phyloP scores from a whole-genome alignment of 2,113 vertebrate species.

The Ascaphus truei region DNA sequence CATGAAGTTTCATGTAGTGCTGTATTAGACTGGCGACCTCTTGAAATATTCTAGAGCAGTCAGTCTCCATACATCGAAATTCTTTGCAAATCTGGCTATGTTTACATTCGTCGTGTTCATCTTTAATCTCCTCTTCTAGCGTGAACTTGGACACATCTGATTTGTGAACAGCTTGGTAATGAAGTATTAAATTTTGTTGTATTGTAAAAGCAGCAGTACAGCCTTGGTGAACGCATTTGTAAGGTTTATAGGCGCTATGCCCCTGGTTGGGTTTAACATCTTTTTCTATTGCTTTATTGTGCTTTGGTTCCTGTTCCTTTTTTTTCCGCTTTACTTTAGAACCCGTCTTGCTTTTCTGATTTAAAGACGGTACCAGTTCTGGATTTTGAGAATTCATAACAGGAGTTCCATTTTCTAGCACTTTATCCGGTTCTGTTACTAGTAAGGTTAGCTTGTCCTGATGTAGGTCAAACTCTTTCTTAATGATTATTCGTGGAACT shows the following conservation, averaged over 20 bases:
- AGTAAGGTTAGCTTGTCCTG: conserved; percentile 37
- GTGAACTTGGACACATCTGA: conserved; percentile 79
- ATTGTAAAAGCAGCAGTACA: conserved; percentile 92
- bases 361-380: conserved; percentile 37
- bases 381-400: conserved; percentile 37
- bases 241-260: conserved; percentile 81
- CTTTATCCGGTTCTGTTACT: conserved; percentile 57
- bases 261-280: conserved; percentile 56
- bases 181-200: conserved; percentile 93
- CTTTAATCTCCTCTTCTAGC: conserved; percentile 71
- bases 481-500: conserved; percentile 40
- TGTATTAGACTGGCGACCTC: conserved; percentile 82
- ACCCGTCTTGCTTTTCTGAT: conserved; percentile 48
- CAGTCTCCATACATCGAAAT: conserved; percentile 86
- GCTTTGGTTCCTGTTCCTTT: conserved; percentile 71
- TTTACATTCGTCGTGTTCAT: conserved; percentile 55
- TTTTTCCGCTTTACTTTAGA: conserved; percentile 53
- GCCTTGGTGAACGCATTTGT: conserved; percentile 89
- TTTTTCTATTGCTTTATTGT: conserved; percentile 60
- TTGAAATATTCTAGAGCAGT: conserved; percentile 91
- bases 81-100: conserved; percentile 63
- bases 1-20: conserved; percentile 89
- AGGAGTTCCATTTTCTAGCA: conserved; percentile 44
- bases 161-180: conserved; percentile 91
- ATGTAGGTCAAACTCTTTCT: conserved; percentile 40